Evolutionary conservation across 2,113 vertebrate species (phyloP), one percentile per base, ranked within the genome.

Genomic region (Gulo gulo): DNA sequence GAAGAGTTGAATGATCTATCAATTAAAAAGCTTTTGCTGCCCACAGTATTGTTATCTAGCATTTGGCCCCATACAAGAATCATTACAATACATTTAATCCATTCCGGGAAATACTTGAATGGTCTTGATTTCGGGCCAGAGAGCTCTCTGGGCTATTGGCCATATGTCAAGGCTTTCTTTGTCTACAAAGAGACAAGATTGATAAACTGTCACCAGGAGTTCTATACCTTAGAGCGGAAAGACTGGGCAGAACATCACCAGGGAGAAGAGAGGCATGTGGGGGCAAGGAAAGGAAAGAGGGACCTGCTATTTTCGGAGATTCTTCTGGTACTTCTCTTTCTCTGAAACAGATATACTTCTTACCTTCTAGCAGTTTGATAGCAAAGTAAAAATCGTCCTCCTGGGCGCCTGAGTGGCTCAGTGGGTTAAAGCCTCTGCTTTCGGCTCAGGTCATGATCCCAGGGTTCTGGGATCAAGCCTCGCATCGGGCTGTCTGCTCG

Each of bases 91-190:
- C 36, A 92, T 96, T 92, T 89, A 92, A 92, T 92, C n/a, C 71
- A 90, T 96, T 97, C 94, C 10, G 0, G 95, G 74, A 98, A 98
- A 95, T 90, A 92, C 29, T 88, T 57, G 69, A 96, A 86, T 94
- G 94, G 73, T 94, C 36, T 63, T 86, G 73, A 96, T 86, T 98
- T 96, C 83, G 93, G 50, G 79, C 86, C 97, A 97, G 93, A 96
- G 42, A 95, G 34, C 73, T 95, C 86, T 92, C 69, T 50, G 23
- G 23, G 61, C 59, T 96, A 96, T 84, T 73, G 96, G 92, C 69
- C 73, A 42, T 71, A 26, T 88, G 84, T 97, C 96, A 97, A 76
- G n/a, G 11, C 42, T 94, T 96, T 83, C 79, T 95, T 96, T 29
- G 57, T 84, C 93, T 91, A 57, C 45, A 59, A 67, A 69, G 45